phyloP scores from a whole-genome alignment of 1,140 invertebrate genomes.

The Lithobius niger region DNA sequence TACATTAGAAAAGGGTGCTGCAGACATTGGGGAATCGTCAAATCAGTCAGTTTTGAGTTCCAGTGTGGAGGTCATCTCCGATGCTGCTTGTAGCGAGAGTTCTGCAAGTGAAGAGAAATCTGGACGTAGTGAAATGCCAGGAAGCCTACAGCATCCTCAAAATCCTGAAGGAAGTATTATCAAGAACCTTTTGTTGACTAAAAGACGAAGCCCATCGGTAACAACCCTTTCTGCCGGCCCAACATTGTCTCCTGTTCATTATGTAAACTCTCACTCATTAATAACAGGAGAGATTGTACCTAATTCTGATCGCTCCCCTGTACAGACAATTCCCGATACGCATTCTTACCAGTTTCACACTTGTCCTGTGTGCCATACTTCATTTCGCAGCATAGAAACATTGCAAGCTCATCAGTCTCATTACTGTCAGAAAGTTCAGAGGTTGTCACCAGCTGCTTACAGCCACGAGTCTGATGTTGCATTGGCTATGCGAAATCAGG shows the following conservation, averaged over 20 bases:
- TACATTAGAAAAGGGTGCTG: no score
- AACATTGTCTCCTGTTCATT: no score
- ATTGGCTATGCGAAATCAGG: no score
- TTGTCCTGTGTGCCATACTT: constrained; percentile 40
- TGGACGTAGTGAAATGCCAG: neutral
- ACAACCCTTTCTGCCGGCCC: constrained; percentile 2
- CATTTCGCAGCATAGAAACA: constrained; percentile 51
- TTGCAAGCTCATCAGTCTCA: constrained; percentile 50
- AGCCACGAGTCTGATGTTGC: no score
- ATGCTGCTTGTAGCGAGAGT: neutral
- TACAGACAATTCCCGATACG: no score
- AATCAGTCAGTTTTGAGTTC: no score
- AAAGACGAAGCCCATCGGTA: no score
- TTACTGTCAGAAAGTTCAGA: constrained; percentile 38
- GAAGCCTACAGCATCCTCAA: constrained; percentile 19
- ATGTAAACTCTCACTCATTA: no score
- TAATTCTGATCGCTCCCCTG: no score
- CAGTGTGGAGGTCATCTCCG: no score
- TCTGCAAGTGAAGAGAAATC: neutral
- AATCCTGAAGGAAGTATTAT: constrained; percentile 60
- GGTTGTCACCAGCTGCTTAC: constrained; percentile 12
- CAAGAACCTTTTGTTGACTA: constrained; percentile 54
- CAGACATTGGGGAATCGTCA: no score
- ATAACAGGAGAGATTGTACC: no score
- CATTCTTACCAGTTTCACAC: constrained; percentile 7